Percentiles rank a stretch among this genome's conserved stretches.
Conservation (phyloP, 2,113 vertebrate species). For the Tichodroma muraria region DNA sequence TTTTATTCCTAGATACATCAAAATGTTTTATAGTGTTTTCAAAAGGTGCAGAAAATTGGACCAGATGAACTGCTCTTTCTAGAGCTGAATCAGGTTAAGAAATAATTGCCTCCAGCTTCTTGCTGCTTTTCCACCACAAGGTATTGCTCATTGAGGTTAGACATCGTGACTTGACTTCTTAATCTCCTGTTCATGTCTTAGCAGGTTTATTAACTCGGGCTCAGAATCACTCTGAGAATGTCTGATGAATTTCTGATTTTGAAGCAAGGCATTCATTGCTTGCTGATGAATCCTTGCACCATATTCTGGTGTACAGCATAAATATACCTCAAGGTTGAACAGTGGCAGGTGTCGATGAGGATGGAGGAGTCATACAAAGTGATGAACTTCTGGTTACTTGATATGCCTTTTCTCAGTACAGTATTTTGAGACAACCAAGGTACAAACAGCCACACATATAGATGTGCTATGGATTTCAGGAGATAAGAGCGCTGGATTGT, state of each 20-base stretch:
- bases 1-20: neutral
- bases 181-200: neutral
- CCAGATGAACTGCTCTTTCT: neutral
- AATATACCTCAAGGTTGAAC: neutral
- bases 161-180: neutral
- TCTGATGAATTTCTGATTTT: neutral
- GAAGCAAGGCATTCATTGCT: neutral
- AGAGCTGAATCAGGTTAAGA: neutral
- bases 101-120: neutral
- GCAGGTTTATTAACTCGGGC: neutral
- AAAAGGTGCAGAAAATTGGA: neutral
- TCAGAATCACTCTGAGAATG: neutral
- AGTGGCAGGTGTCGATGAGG: neutral
- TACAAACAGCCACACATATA: neutral
- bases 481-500: neutral
- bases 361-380: neutral
- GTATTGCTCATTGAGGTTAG: neutral
- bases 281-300: neutral
- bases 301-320: neutral
- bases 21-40: neutral
- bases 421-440: neutral
- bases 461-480: neutral
- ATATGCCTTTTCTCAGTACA: neutral
- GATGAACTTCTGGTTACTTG: neutral
- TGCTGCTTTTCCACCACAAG: neutral